phyloP scores from a whole-genome alignment of 2,113 vertebrate genomes.

The Mystacornis crossleyi region DNA sequence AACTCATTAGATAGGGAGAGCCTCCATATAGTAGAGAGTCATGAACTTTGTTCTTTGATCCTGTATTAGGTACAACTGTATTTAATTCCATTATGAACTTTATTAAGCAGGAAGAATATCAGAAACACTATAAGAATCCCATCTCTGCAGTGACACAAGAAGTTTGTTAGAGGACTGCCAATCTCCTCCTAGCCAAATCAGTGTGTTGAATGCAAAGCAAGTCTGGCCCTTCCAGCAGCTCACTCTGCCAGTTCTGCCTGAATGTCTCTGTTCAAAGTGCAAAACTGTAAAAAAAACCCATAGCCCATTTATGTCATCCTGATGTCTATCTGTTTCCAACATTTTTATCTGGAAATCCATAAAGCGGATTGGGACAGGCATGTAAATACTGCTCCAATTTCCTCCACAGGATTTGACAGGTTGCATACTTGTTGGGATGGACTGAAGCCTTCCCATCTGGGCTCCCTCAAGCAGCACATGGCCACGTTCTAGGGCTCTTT shows the following conservation, averaged over 20 bases:
- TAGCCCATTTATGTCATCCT: not conserved
- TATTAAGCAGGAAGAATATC: not conserved
- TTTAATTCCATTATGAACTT: not conserved
- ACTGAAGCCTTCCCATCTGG: not conserved
- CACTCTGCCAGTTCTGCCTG: accelerated
- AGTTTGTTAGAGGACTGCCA: not conserved
- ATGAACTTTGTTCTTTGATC: not conserved
- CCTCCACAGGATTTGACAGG: not conserved
- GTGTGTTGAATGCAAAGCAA: not conserved
- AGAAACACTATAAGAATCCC: not conserved
- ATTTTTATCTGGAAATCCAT: not conserved
- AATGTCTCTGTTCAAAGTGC: not conserved
- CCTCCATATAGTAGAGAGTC: not conserved
- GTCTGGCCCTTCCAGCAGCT: not conserved
- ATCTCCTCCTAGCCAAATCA: not conserved
- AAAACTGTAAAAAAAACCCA: not conserved
- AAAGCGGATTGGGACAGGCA: not conserved
- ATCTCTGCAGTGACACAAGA: not conserved
- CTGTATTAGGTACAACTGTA: not conserved
- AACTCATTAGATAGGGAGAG: not conserved
- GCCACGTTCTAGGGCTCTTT: not conserved
- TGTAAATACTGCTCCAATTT: not conserved
- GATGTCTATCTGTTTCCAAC: not conserved
- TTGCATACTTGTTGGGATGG: too few relatives aligned
- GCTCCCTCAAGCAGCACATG: not conserved